Percentiles rank a stretch among this genome's conserved stretches.
Conservation (phyloP, 2,888 invertebrate genomes). For the Macrosoma leucophasiata region DNA sequence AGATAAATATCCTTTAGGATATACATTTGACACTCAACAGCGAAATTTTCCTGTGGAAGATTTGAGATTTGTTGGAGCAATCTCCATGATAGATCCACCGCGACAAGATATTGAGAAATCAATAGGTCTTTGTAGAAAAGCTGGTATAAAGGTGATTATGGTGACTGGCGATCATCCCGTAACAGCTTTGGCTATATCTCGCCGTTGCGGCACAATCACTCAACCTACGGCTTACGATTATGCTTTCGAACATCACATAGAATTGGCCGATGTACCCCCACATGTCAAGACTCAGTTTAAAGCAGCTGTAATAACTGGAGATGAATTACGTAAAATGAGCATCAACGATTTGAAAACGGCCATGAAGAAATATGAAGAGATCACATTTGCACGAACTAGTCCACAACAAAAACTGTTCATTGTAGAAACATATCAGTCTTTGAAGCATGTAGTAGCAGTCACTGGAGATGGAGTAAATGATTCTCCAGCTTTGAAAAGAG, state of each 20-base stretch:
- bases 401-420: constrained; percentile 81
- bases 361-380: constrained; percentile 78
- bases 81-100: constrained; percentile 85
- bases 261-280: constrained; percentile 65
- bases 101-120: constrained; percentile 79
- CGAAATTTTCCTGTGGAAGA: constrained; percentile 80
- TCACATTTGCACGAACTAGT: constrained; percentile 84
- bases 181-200: constrained; percentile 83
- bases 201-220: constrained; percentile 79
- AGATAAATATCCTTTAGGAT: constrained; percentile 66
- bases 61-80: constrained; percentile 77
- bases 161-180: constrained; percentile 85
- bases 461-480: constrained; percentile 94
- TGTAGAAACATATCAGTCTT: constrained; percentile 86
- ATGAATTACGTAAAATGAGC: constrained; percentile 76
- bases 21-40: constrained; percentile 72
- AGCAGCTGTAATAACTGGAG: constrained; percentile 61
- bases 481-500: constrained; percentile 89
- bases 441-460: constrained; percentile 88
- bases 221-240: constrained; percentile 81
- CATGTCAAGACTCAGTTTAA: constrained; percentile 58
- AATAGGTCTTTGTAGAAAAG: constrained; percentile 79
- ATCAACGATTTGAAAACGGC: constrained; percentile 72
- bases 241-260: constrained; percentile 76
- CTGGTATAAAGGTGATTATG: constrained; percentile 84